phyloP scores from a whole-genome alignment of 2,888 invertebrate genomes.

The Drosophila rellima region DNA sequence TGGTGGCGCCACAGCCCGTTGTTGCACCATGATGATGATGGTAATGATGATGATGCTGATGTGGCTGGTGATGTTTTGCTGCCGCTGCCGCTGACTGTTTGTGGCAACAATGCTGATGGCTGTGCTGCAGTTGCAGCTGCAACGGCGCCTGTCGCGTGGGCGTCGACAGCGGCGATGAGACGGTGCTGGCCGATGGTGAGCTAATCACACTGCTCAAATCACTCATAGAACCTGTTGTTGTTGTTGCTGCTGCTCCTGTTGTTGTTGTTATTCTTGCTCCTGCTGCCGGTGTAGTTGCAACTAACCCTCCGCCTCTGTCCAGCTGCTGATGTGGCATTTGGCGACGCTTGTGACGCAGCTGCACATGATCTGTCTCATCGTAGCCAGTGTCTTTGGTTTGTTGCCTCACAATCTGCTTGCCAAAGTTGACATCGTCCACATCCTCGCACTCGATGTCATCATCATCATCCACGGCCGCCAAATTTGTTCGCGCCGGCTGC shows the following conservation, averaged over 20 bases:
- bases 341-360: constrained; percentile 79
- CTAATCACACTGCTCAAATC: constrained; percentile 83
- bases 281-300: constrained; percentile 12
- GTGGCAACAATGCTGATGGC: constrained; percentile 81
- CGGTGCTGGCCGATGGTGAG: constrained; percentile 83
- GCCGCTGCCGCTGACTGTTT: constrained; percentile 58
- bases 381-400: constrained; percentile 66
- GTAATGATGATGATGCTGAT: constrained; percentile 56
- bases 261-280: constrained; percentile 1
- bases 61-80: constrained; percentile 49
- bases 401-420: constrained; percentile 43
- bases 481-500: constrained; percentile 66
- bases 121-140: constrained; percentile 69
- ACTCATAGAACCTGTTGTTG: constrained; percentile 70
- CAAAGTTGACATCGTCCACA: constrained; percentile 70
- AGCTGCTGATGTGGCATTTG: constrained; percentile 66
- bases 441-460: constrained; percentile 72
- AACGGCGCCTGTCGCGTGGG: constrained; percentile 81
- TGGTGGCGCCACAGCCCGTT: constrained; percentile 42
- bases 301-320: constrained; percentile 48
- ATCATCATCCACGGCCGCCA: constrained; percentile 72
- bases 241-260: constrained; percentile 8
- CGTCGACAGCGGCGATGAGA: constrained; percentile 83
- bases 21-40: constrained; percentile 54
- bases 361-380: constrained; percentile 81